Evolutionary conservation across 2,888 invertebrate species (phyloP).

Genomic region (Galerucella pusilla): DNA sequence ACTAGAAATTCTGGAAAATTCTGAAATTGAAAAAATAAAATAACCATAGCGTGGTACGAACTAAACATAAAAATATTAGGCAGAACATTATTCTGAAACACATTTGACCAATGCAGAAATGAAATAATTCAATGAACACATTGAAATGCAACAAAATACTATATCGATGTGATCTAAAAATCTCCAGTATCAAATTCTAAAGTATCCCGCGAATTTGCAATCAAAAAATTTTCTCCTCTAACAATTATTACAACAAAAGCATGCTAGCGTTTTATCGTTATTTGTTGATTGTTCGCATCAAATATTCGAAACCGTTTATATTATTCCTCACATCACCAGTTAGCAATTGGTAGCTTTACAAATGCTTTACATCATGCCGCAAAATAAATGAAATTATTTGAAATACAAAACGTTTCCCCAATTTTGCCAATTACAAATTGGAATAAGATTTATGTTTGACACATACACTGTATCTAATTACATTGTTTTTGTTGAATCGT

Average conservation of each 20-base stretch:
- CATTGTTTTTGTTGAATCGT: not conserved
- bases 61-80: too few relatives aligned
- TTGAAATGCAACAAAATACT: too few relatives aligned
- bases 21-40: too few relatives aligned
- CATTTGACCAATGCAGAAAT: too few relatives aligned
- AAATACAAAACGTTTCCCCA: not conserved
- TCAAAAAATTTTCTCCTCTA: not conserved
- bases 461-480: conserved; percentile 4
- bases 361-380: not conserved
- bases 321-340: not conserved
- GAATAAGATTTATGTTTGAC: conserved; percentile 12
- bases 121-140: too few relatives aligned
- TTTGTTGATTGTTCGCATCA: not conserved
- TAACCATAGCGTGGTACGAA: too few relatives aligned
- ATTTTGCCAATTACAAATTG: conserved; percentile 1
- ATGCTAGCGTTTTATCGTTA: not conserved
- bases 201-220: too few relatives aligned
- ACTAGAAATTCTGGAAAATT: too few relatives aligned
- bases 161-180: too few relatives aligned
- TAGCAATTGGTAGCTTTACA: not conserved
- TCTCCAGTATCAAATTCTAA: too few relatives aligned
- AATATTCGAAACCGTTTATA: not conserved
- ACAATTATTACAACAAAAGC: not conserved
- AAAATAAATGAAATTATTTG: conserved; percentile 1
- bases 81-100: too few relatives aligned